Conservation (phyloP, 35 echinoderm and acorn worm species). For the Apostichopus californicus region DNA sequence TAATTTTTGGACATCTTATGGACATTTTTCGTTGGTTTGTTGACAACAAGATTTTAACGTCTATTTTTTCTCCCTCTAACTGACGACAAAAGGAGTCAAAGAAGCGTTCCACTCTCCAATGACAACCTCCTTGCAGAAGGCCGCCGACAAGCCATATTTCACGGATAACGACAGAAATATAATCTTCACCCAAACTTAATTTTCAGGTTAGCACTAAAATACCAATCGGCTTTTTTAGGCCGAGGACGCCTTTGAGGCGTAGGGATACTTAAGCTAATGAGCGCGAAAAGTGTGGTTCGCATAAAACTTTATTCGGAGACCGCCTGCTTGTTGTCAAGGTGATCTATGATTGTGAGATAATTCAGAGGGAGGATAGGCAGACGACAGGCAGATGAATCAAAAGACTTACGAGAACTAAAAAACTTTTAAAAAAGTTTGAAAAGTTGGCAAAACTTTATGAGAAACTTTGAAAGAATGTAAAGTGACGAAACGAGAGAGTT, state of each 20-base stretch:
- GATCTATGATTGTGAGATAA: slow-evolving; percentile 17
- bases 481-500: not conserved
- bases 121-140: not conserved
- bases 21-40: too few relatives aligned
- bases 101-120: not conserved
- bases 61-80: not conserved
- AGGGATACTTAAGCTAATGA: slow-evolving; percentile 56
- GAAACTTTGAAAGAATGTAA: slow-evolving; percentile 9
- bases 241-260: slow-evolving; percentile 2
- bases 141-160: slow-evolving; percentile 18
- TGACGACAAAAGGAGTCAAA: not conserved
- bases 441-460: slow-evolving; percentile 1
- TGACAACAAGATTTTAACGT: too few relatives aligned
- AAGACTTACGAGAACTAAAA: not conserved
- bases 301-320: slow-evolving; percentile 49
- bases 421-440: not conserved
- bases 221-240: not conserved
- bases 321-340: slow-evolving; percentile 26
- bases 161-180: slow-evolving; percentile 31
- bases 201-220: slow-evolving; percentile 17
- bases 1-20: too few relatives aligned
- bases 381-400: slow-evolving; percentile 3
- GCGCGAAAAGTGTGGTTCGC: slow-evolving; percentile 35
- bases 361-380: not conserved
- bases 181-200: slow-evolving; percentile 36